Base-by-base conservation (phyloP, 2,888 invertebrate genomes). In the Plemyria rubiginata region DNA sequence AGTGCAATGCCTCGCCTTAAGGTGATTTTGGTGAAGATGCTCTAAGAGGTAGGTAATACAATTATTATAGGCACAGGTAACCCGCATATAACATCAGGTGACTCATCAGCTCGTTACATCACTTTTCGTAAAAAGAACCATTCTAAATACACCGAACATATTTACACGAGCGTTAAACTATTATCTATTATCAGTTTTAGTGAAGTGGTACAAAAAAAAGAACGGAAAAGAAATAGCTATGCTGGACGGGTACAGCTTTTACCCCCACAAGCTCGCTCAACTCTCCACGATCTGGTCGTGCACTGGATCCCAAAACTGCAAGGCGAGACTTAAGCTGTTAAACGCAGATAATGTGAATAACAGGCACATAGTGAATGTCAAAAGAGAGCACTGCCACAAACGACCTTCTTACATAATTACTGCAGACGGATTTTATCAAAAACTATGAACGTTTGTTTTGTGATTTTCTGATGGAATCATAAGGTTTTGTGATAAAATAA, bases 141-240 rank as follows among this genome's bases (percentile, higher is more conserved):
- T n/a, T n/a, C n/a, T n/a, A n/a, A n/a, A n/a, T 22, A 22, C 22
- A 22, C 3, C 3, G 22, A 22, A 3, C n/a, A 22, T 22, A 22
- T 22, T 22, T 22, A 22, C 22, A 22, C 22, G 22, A 2, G 3
- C 3, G 22, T 22, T 22, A 22, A 22, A 22, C 22, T 22, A 11
- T 16, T n/a, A 45, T 22, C 46, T 54, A 45, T 45, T 6, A 22
- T 15, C 29, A 12, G 48, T 62, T 61, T 54, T 70, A 77, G 77
- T 76, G 2, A 65, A 60, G 2, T 78, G 73, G 73, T 70, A 73
- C 22, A 74, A 54, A 16, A 81, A 77, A 29, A 36, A n/a, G 0
- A 70, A 67, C 12, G 82, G 81, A 0, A 76, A 73, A 32, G 66
- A 70, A 13, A 7, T 71, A 13, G 70, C 68, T 0, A 51, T 74